Evolutionary conservation across 2,113 vertebrate species (phyloP).

Genomic region (Eretmodus cyanostictus): DNA sequence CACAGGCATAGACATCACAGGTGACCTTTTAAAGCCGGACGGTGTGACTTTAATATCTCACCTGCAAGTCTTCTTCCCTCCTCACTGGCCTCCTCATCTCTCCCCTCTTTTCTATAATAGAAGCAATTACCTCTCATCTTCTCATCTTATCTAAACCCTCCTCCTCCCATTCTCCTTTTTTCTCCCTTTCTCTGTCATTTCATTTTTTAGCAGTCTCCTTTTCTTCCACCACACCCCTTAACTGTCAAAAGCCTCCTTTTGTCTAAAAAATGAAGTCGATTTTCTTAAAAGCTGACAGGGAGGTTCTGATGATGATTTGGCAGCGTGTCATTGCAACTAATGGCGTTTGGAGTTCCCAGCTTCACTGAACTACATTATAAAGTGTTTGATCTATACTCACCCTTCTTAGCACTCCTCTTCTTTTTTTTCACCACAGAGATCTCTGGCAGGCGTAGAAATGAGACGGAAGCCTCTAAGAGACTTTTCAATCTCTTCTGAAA

Average conservation of each 20-base stretch:
- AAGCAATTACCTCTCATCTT: constrained; percentile 65
- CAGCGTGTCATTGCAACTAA: constrained; percentile 61
- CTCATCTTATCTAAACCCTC: constrained; percentile 38
- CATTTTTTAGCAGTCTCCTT: background rate
- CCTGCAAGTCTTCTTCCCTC: background rate
- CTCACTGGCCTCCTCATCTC: background rate
- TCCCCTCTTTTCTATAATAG: constrained; percentile 39
- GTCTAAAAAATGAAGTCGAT: constrained; percentile 33
- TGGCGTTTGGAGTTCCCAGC: constrained; percentile 52
- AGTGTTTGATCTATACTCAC: constrained; percentile 62
- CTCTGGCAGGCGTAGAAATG: constrained; percentile 64
- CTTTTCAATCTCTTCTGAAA: constrained; percentile 64
- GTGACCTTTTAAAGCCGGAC: constrained; percentile 53
- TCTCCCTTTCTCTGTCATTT: background rate
- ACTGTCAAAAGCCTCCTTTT: constrained; percentile 32
- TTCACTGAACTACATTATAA: constrained; percentile 63
- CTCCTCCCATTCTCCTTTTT: constrained; percentile 3
- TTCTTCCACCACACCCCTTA: background rate
- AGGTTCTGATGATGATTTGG: constrained; percentile 61
- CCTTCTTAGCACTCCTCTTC: constrained; percentile 22
- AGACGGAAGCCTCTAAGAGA: constrained; percentile 49
- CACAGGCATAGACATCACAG: constrained; percentile 27
- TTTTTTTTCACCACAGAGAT: constrained; percentile 30
- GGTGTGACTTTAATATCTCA: constrained; percentile 28
- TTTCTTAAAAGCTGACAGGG: constrained; percentile 61